Evolutionary conservation across 2,113 vertebrate genomes (phyloP).

Genomic region (Marmota flaviventris): DNA sequence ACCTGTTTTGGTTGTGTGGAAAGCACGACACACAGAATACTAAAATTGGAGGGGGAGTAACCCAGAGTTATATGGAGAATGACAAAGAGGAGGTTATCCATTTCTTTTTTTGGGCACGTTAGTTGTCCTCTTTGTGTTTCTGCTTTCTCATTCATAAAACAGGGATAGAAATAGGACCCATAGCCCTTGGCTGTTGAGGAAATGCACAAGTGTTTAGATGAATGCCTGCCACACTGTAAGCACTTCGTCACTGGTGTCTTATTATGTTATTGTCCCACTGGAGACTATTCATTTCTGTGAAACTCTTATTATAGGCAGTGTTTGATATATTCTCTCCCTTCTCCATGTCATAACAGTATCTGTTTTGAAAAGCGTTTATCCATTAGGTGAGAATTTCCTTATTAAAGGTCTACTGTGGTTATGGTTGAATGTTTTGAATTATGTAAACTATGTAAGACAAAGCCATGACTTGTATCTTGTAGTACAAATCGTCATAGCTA

Average conservation of each 20-base stretch:
- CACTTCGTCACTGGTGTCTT: neutral
- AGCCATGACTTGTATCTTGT: neutral
- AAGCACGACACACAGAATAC: neutral
- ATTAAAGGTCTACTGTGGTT: neutral
- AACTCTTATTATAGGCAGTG: neutral
- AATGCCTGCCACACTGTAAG: neutral
- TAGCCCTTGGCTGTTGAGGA: neutral
- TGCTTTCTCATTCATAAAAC: neutral
- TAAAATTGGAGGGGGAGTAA: neutral
- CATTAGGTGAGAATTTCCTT: neutral
- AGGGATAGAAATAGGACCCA: neutral
- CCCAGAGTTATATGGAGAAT: neutral
- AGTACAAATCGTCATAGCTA: neutral
- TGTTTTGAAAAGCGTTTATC: neutral
- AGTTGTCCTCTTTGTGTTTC: neutral
- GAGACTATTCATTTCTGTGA: neutral
- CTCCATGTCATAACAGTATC: neutral
- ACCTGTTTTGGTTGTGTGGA: conserved; percentile 44
- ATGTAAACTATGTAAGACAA: neutral
- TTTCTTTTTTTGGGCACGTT: neutral
- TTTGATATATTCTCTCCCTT: neutral
- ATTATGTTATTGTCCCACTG: neutral
- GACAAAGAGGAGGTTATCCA: neutral
- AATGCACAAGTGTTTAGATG: neutral
- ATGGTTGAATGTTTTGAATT: neutral